phyloP scores from a whole-genome alignment of 2,888 invertebrate genomes.

The Steinernema hermaphroditum region DNA sequence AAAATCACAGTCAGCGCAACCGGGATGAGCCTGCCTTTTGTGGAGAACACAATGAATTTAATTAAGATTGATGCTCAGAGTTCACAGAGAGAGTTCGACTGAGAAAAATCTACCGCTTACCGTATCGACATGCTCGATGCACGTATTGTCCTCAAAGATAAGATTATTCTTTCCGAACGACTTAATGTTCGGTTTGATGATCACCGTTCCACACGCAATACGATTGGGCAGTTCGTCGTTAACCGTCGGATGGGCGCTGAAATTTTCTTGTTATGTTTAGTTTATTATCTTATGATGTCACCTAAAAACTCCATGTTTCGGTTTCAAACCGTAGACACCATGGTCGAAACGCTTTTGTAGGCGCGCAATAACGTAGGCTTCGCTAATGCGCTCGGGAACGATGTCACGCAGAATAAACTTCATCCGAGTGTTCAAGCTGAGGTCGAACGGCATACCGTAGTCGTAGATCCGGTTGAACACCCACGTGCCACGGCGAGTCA shows the following conservation, averaged over 20 bases:
- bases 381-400: neutral
- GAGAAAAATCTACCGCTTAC: no score
- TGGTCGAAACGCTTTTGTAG: constrained; percentile 61
- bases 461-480: constrained; percentile 68
- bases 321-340: constrained; percentile 67
- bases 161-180: constrained; percentile 3
- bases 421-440: constrained; percentile 44
- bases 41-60: no score
- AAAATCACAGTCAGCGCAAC: no score
- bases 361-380: neutral
- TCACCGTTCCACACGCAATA: constrained; percentile 65
- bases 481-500: constrained; percentile 69
- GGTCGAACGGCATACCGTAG: constrained; percentile 50
- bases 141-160: constrained; percentile 13
- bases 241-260: constrained; percentile 61
- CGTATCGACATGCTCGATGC: constrained; percentile 2
- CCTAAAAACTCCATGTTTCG: constrained; percentile 62
- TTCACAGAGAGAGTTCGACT: no score
- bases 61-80: no score
- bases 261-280: no score
- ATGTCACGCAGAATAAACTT: constrained; percentile 15
- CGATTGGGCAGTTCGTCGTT: constrained; percentile 70
- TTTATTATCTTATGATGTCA: no score
- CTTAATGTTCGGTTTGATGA: constrained; percentile 33
- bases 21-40: no score